Base-by-base conservation (phyloP, 2,888 invertebrate genomes). In the Epinotia brunnichana region DNA sequence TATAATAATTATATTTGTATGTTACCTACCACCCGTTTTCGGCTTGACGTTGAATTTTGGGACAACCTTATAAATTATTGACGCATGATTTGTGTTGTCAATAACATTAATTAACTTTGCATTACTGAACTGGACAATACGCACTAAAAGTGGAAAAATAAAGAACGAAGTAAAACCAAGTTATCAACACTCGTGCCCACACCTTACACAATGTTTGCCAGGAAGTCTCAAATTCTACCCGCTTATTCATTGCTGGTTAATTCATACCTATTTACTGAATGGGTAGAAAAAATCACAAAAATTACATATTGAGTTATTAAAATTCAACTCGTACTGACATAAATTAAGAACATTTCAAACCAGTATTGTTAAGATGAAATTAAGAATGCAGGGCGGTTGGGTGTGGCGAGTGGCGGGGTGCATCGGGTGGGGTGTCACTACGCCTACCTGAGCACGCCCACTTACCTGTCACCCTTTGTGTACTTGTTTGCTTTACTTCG, bases 361-460 rank as follows among this genome's bases (percentile, higher is more conserved):
- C 62, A 62, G 62, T 62, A 62, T 48, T 48, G 62, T 62, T 29
- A 66, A 59, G 70, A 59, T 60, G 24, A 59, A 59, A 71, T 44
- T 60, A 71, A 59, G 51, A 59, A 66, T 57, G 64, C 64, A 54
- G 39, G 48, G 64, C 39, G 57, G 59, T 59, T 62, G 62, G 62
- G 62, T 24, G 62, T 48, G 62, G 62, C 62, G 48, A 10, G 69
- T 39, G 64, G 60, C 68, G 60, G 69, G 70, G 71, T 74, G 70
- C 51, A 68, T 51, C 39, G 62, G 54, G 57, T 48, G 60, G 60
- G 69, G 71, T 64, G 51, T 53, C 64, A 63, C 70, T 41, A 68
- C 69, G 64, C 71, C 62, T 19, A 61, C 69, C 69, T 53, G 54
- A 29, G 11, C 64, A 71, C 74, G 68, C 64, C 74, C 62, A 66